Base-by-base conservation (phyloP, 2,888 invertebrate species). In the Chydorus sphaericus region DNA sequence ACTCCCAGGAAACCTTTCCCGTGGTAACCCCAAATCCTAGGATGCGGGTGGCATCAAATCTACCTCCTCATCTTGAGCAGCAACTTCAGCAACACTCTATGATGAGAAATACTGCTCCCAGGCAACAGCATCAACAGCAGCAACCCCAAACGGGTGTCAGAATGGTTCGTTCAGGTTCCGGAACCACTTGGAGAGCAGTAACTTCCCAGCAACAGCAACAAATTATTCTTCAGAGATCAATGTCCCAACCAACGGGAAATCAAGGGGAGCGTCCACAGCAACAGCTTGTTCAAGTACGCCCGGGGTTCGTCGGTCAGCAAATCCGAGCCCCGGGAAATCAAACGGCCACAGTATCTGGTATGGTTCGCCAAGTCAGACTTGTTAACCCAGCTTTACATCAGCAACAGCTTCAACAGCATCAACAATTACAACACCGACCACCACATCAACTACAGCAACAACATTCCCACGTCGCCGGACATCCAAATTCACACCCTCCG, bases 1-100 rank as follows among this genome's bases (percentile, higher is more conserved):
- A n/a, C n/a, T n/a, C n/a, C n/a, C n/a, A n/a, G n/a, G n/a, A n/a
- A n/a, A n/a, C n/a, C n/a, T n/a, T n/a, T n/a, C n/a, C n/a, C n/a
- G n/a, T n/a, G n/a, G n/a, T n/a, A n/a, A n/a, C n/a, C n/a, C n/a
- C n/a, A n/a, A 26, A 33, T 29, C 31, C 39, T 5, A 18, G 48
- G 14, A 56, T 55, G 52, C 16, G 36, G 26, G 29, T 53, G 38
- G 49, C 55, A 23, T 58, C 48, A 16, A 59, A 57, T 54, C 44
- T 49, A 14, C 59, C 54, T 48, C 54, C 59, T 8, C 57, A 58
- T 48, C 36, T 50, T 2, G 50, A 59, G 49, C 57, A 58, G 49
- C 58, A 48, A 31, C 52, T 44, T 18, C 60, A 50, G 18, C 57
- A 50, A 23, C 53, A 49, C 26, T 51, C 53, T 4, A 28, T 39